Conservation (phyloP, 2,888 invertebrate species). For the Chymomyza amoena region DNA sequence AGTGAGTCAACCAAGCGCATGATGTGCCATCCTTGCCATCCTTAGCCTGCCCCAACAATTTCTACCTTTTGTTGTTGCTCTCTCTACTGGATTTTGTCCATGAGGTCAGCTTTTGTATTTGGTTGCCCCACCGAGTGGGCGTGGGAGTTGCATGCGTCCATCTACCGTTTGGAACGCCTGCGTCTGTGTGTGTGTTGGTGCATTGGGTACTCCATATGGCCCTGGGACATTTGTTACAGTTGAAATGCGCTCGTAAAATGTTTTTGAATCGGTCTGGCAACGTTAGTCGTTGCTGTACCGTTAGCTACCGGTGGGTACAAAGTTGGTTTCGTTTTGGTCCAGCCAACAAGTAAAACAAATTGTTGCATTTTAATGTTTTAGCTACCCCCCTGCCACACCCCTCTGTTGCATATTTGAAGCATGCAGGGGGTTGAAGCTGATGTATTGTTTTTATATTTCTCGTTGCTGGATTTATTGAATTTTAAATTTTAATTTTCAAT, state of each 20-base stretch:
- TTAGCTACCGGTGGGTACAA: conserved; percentile 28
- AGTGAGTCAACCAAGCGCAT: conserved; percentile 45
- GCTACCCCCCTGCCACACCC: background rate
- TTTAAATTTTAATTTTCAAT: conserved; percentile 66
- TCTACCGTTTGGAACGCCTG: background rate
- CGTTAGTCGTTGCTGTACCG: background rate
- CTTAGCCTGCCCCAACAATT: background rate
- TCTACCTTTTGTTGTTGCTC: conserved; percentile 41
- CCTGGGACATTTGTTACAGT: conserved; percentile 72
- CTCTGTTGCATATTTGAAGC: conserved; percentile 28
- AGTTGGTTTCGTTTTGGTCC: background rate
- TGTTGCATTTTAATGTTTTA: conserved; percentile 69
- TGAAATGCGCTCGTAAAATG: conserved; percentile 73
- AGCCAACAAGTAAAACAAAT: conserved; percentile 72
- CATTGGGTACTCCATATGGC: conserved; percentile 37
- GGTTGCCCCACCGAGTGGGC: conserved; percentile 15
- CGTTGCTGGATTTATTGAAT: conserved; percentile 64
- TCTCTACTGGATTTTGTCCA: conserved; percentile 58
- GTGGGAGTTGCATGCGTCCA: conserved; percentile 24
- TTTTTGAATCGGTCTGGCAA: conserved; percentile 43
- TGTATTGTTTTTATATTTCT: conserved; percentile 16
- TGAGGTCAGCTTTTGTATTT: conserved; percentile 64
- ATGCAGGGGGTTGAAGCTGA: conserved; percentile 19
- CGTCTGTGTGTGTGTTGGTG: conserved; percentile 17
- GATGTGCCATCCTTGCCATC: conserved; percentile 26